Evolutionary conservation across 2,888 invertebrate species (phyloP), one percentile per base, ranked within the genome.

Genomic region (Onthophagus sagittarius): DNA sequence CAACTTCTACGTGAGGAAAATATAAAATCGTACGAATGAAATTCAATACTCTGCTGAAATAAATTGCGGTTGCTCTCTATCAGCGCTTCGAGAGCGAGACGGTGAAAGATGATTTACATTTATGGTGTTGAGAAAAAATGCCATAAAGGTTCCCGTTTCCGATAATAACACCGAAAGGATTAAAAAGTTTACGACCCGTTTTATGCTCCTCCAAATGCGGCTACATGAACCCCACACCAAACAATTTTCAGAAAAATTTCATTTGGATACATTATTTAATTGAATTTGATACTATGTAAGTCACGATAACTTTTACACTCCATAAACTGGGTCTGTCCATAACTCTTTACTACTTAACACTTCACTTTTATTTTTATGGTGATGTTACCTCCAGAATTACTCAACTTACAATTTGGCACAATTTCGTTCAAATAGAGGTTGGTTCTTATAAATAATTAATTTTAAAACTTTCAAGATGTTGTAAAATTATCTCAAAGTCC

Each of bases 91-190:
- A 9, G 39, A 53, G 11, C 7, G 11, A 53, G 11, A 53, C 7
- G 31, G 7, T 1, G 15, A 67, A 32, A 67, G 7, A 67, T 67
- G 67, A 67, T 67, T 67, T 67, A 67, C 31, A 67, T 67, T 67
- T 67, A 67, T 23, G 67, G 23, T 23, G 15, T 23, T 9, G 31
- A 67, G 23, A 32, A 67, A 23, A 67, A 67, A 67, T 67, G 14
- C 15, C 32, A 23, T n/a, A 31, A 31, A 31, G 6, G 67, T 23
- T 2, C 31, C 31, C 15, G 9, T 23, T 70, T 70, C 69, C 70
- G 64, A 74, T 74, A 72, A 74, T 72, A 72, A 74, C 71, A 74
- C 72, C 63, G 74, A 74, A 70, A 72, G 74, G 74, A 72, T 74
- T 72, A 72, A 74, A 70, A 71, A 74, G 67, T 74, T 74, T 74